These are phyloP conservation scores for Condylostylus longicornis DNA, from an alignment of 1,140 invertebrate genomes.

Conservation along the genomic window DNA sequence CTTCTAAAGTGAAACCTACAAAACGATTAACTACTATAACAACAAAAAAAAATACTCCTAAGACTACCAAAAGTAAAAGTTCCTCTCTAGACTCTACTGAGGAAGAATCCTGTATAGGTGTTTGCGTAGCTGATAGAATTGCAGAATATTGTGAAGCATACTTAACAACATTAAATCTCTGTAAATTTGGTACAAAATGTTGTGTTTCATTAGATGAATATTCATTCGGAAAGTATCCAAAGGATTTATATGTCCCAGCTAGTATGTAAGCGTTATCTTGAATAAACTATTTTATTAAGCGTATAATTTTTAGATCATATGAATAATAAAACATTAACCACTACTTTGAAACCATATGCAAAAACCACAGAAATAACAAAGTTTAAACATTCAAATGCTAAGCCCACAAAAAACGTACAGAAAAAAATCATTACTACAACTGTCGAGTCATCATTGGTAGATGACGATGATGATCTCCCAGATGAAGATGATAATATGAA, in stretches of 20 bases:
- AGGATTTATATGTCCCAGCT: constrained; percentile 53
- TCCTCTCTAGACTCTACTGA: no score
- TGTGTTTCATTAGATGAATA: constrained; percentile 60
- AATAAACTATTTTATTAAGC: constrained; percentile 33
- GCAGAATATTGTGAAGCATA: constrained; percentile 75
- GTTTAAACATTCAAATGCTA: constrained; percentile 7
- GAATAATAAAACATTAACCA: neutral
- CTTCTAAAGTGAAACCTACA: constrained; percentile 2
- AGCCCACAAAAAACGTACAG: constrained; percentile 2
- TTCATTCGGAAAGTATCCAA: constrained; percentile 44
- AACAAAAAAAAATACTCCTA: constrained; percentile 16
- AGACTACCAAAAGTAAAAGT: no score
- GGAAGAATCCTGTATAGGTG: constrained; percentile 47
- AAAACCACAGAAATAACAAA: constrained; percentile 20
- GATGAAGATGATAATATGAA: constrained; percentile 14
- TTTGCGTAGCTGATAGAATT: constrained; percentile 66
- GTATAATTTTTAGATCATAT: constrained; percentile 2
- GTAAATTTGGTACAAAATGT: constrained; percentile 53
- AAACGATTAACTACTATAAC: constrained; percentile 12
- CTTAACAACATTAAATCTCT: constrained; percentile 49
- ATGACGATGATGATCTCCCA: constrained; percentile 15
- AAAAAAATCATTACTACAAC: constrained; percentile 17
- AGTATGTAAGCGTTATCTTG: constrained; percentile 33
- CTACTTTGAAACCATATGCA: constrained; percentile 1
- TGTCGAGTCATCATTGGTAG: constrained; percentile 16